A percentile compares a stretch with the other conserved stretches of the same genome.
Evolutionary conservation across 2,888 invertebrate species (phyloP).

Genomic region (Hypomecis punctinalis): DNA sequence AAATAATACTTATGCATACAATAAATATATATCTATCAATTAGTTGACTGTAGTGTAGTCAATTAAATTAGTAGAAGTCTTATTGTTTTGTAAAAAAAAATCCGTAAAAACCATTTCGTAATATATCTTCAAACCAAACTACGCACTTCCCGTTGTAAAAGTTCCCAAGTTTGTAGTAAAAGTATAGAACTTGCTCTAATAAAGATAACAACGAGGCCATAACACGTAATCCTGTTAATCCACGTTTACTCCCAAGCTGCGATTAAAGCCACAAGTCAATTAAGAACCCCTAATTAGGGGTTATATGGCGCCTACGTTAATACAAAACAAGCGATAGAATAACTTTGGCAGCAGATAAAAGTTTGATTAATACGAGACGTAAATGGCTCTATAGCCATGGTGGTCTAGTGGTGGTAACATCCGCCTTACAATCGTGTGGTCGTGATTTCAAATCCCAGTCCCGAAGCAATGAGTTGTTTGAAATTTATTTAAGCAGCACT

Average conservation of each 20-base stretch:
- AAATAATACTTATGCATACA: no score
- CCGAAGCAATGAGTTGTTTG: no score
- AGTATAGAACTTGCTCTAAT: conserved; percentile 6
- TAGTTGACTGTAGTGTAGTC: no score
- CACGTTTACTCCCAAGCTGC: conserved; percentile 28
- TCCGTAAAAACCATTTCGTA: background rate
- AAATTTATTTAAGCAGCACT: no score
- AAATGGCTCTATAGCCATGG: no score
- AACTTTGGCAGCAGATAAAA: background rate
- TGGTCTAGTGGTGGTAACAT: no score
- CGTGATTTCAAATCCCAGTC: no score
- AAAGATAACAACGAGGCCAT: conserved; percentile 20
- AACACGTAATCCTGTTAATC: conserved; percentile 27
- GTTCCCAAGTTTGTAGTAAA: background rate
- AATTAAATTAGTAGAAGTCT: no score
- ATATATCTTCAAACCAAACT: background rate
- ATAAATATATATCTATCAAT: no score
- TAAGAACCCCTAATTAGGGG: conserved; percentile 36
- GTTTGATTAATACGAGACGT: no score
- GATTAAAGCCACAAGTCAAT: conserved; percentile 44
- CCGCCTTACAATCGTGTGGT: no score
- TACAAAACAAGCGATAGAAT: conserved; percentile 6
- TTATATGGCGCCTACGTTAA: background rate
- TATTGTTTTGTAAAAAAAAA: no score
- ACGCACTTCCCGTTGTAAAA: background rate